Evolutionary conservation across 2,888 invertebrate genomes (phyloP).

Genomic region (Muscina levida): DNA sequence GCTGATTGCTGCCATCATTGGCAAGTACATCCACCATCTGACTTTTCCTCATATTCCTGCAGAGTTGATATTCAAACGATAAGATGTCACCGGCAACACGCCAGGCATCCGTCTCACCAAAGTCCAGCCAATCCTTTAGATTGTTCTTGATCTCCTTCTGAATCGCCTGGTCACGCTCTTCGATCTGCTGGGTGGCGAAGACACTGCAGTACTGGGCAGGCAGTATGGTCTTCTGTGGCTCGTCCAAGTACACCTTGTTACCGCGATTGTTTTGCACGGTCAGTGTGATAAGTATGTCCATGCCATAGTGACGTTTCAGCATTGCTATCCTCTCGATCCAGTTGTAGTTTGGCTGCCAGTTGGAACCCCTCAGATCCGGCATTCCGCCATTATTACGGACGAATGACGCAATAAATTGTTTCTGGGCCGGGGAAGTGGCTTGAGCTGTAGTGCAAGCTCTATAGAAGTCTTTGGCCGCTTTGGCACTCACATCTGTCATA

Average conservation of each 20-base stretch:
- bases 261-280: slow-evolving; percentile 70
- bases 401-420: slow-evolving; percentile 70
- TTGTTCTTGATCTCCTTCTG: slow-evolving; percentile 73
- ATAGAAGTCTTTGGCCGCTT: slow-evolving; percentile 73
- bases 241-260: slow-evolving; percentile 71
- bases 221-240: slow-evolving; percentile 72
- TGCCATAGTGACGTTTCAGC: slow-evolving; percentile 71
- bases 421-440: slow-evolving; percentile 67
- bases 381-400: slow-evolving; percentile 72
- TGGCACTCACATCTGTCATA: slow-evolving; percentile 50
- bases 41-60: slow-evolving; percentile 71
- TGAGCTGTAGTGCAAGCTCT: slow-evolving; percentile 70
- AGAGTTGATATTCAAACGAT: slow-evolving; percentile 75
- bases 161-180: slow-evolving; percentile 64
- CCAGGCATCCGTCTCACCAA: slow-evolving; percentile 69
- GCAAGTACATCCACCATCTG: slow-evolving; percentile 42
- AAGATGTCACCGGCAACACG: slow-evolving; percentile 73
- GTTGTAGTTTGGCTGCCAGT: slow-evolving; percentile 71
- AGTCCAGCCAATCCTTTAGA: slow-evolving; percentile 72
- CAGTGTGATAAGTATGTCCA: slow-evolving; percentile 76
- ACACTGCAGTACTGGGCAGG: slow-evolving; percentile 72
- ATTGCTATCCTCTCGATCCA: slow-evolving; percentile 73
- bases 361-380: slow-evolving; percentile 69
- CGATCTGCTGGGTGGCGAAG: slow-evolving; percentile 58
- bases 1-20: neutral